These are phyloP conservation scores for Zaprionus ghesquierei DNA, from an alignment of 1,140 invertebrate species.

Conservation along the genomic window DNA sequence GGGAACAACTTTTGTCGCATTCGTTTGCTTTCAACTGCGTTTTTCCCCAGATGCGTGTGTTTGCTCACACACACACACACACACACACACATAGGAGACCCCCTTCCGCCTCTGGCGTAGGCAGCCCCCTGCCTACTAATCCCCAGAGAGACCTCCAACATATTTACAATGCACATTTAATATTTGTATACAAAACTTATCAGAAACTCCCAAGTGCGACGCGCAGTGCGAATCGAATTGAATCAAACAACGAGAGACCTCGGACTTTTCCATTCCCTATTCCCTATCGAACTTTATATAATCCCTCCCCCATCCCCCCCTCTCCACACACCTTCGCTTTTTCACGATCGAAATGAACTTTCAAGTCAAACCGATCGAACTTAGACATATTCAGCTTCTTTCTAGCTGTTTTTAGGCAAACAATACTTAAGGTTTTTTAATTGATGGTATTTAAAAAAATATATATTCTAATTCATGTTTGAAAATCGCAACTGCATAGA, in stretches of 20 bases:
- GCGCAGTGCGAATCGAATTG: not conserved
- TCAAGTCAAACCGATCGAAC: too few relatives aligned
- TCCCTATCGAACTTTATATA: not conserved
- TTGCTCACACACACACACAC: not conserved
- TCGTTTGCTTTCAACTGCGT: slow-evolving; percentile 30
- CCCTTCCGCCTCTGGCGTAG: not conserved
- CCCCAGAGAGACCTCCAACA: slow-evolving; percentile 4
- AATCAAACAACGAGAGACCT: not conserved
- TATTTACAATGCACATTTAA: not conserved
- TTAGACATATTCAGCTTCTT: too few relatives aligned
- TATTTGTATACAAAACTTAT: slow-evolving; percentile 3
- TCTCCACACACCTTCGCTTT: too few relatives aligned
- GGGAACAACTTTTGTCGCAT: slow-evolving; percentile 10
- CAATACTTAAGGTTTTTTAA: too few relatives aligned
- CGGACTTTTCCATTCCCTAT: not conserved
- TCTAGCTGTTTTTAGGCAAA: too few relatives aligned
- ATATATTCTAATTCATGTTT: too few relatives aligned
- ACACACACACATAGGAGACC: not conserved
- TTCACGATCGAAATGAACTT: too few relatives aligned
- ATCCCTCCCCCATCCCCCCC: not conserved
- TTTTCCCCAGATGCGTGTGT: slow-evolving; percentile 15
- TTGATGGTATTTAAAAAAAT: too few relatives aligned
- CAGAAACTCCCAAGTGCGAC: not conserved
- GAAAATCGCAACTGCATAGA: too few relatives aligned
- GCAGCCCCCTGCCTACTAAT: not conserved